Percentiles rank a stretch among this genome's conserved stretches.
Evolutionary conservation across 2,888 invertebrate species (phyloP).

Genomic region (Aphidoletes aphidimyza): DNA sequence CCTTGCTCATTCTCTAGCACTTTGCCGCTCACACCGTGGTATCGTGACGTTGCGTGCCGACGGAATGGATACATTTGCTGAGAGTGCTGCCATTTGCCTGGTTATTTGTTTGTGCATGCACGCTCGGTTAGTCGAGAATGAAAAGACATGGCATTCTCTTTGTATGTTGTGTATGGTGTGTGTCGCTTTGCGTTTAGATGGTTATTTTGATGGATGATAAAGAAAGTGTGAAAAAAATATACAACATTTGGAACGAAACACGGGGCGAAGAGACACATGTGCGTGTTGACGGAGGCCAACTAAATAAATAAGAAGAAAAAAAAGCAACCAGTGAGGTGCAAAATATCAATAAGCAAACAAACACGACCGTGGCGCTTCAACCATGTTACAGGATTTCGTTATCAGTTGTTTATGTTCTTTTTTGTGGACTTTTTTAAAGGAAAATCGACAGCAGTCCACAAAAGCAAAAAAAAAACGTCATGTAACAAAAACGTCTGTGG

Average conservation of each 20-base stretch:
- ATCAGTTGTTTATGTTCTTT: not conserved
- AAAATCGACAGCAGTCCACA: too few species aligned
- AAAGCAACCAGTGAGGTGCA: not conserved
- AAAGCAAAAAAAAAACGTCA: not conserved
- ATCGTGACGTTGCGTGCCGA: slow-evolving; percentile 29
- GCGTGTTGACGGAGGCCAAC: slow-evolving; percentile 6
- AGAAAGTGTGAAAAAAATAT: slow-evolving; percentile 51
- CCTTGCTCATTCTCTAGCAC: not conserved
- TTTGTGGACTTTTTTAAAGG: too few species aligned
- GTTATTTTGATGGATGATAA: slow-evolving; percentile 42
- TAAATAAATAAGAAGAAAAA: not conserved
- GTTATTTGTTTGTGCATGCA: slow-evolving; percentile 46
- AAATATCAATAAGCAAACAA: slow-evolving; percentile 41
- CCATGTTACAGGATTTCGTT: not conserved
- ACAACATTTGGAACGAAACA: not conserved
- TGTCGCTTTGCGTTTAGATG: slow-evolving; percentile 36
- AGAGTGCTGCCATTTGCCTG: not conserved
- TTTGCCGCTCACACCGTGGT: too few species aligned
- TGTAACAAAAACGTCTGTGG: too few species aligned
- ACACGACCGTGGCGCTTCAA: slow-evolving; percentile 7
- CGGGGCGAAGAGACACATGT: not conserved
- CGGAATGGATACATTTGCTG: not conserved
- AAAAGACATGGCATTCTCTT: not conserved
- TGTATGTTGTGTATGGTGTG: not conserved
- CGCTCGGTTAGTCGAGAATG: slow-evolving; percentile 35